Evolutionary conservation across 2,113 vertebrate species (phyloP), one percentile per base, ranked within the genome.

Genomic region (Cyanoliseus patagonus): DNA sequence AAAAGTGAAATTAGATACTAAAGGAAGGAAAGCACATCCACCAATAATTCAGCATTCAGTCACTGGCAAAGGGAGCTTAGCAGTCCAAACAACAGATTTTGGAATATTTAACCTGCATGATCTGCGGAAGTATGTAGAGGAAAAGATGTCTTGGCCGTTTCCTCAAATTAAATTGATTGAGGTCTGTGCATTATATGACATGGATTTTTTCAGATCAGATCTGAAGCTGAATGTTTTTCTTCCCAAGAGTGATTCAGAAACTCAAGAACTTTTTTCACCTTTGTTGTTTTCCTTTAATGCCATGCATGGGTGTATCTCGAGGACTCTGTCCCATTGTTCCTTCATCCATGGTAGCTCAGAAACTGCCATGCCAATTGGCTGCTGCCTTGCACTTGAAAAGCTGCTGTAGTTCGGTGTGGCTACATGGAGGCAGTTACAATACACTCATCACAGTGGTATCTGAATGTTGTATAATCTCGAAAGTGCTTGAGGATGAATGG

Each of bases 61-160:
- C 55, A 61, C 27, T 39, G 37, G 64, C 24, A 92, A 77, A 81
- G 61, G 61, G 15, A 88, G 37, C 6, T 86, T 90, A 90, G 47
- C 73, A 86, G 46, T 92, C 75, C 61, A 88, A 95, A 83, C n/a
- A 90, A 74, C 8, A 83, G 72, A 86, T 83, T 70, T 67, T 55
- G 59, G 83, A 92, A 81, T 96, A 81, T 77, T 94, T 94, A 86
- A 88, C 92, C 67, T 90, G 47, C 53, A 64, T 30, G 42, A 88
- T 88, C 63, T 31, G 31, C 68, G 86, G 51, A 86, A 83, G 83
- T 83, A 55, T 31, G 7, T 67, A 49, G 25, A 74, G 42, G 20
- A 94, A 70, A 52, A 86, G 23, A 84, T 39, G 13, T 24, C 51
- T 83, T 92, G 20, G 6, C 35, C 72, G 12, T 83, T 95, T 96